Conservation (phyloP, 1,140 invertebrate species). For the Adelges cooleyi region DNA sequence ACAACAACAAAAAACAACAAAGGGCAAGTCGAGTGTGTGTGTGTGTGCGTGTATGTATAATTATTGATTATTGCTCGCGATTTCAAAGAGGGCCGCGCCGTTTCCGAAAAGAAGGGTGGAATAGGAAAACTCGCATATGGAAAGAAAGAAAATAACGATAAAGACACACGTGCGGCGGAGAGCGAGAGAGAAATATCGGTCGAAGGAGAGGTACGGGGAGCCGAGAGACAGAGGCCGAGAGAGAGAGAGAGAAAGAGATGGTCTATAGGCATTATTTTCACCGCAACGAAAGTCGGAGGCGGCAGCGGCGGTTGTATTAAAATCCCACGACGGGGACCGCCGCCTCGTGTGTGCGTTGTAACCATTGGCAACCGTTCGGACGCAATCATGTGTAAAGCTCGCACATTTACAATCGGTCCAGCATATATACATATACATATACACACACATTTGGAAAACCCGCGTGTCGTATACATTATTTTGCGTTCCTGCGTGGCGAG, state of each 20-base stretch:
- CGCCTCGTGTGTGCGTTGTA: background rate
- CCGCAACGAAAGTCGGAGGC: constrained; percentile 15
- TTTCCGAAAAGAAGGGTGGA: background rate
- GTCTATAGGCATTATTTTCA: constrained; percentile 7
- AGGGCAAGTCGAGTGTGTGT: background rate
- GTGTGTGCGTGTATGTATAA: constrained; percentile 8
- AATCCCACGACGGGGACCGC: background rate
- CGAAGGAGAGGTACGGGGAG: background rate
- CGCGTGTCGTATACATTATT: constrained; percentile 20
- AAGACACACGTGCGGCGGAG: no score
- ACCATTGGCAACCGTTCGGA: constrained; percentile 26
- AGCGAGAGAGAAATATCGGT: no score
- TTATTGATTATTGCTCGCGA: constrained; percentile 26
- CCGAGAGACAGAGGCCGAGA: no score
- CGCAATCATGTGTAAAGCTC: constrained; percentile 27
- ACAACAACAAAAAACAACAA: no score
- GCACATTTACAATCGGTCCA: constrained; percentile 7
- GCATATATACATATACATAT: background rate
- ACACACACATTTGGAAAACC: no score
- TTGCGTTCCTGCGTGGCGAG: background rate
- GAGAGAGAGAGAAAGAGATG: background rate
- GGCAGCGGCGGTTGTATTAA: constrained; percentile 1
- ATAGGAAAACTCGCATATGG: no score
- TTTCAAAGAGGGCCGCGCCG: constrained; percentile 5
- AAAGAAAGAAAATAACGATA: no score